Conservation (phyloP, 2,888 invertebrate species). For the Homarus gammarus region DNA sequence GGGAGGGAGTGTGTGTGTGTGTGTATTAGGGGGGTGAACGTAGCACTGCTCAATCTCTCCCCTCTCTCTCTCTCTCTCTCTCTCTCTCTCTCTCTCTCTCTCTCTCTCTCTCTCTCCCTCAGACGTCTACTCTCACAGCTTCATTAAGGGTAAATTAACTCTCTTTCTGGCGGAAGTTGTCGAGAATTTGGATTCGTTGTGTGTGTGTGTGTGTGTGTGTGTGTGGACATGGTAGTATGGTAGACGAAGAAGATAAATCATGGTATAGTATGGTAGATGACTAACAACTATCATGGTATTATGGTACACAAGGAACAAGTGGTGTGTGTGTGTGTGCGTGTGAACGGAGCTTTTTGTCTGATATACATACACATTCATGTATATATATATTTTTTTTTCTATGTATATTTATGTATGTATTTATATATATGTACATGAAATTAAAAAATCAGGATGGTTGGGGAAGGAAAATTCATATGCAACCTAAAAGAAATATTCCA, state of each 20-base stretch:
- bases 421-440: background rate
- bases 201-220: background rate
- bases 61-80: background rate
- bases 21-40: too few species aligned
- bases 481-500: too few species aligned
- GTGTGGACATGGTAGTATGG: too few species aligned
- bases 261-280: background rate
- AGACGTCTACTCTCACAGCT: background rate
- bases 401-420: slow-evolving; percentile 14
- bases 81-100: background rate
- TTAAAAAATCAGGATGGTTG: background rate
- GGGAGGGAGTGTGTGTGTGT: too few species aligned
- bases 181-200: background rate
- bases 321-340: background rate
- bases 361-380: background rate
- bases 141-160: slow-evolving; percentile 29
- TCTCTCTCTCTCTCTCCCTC: background rate
- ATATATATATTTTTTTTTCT: slow-evolving; percentile 24
- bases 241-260: background rate
- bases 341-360: background rate
- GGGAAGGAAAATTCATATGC: too few species aligned
- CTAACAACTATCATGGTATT: background rate
- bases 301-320: too few species aligned
- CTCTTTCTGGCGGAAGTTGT: slow-evolving; percentile 18
- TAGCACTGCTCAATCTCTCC: too few species aligned